Evolutionary conservation across 1,140 invertebrate genomes (phyloP).

Genomic region (Nebria ingens): DNA sequence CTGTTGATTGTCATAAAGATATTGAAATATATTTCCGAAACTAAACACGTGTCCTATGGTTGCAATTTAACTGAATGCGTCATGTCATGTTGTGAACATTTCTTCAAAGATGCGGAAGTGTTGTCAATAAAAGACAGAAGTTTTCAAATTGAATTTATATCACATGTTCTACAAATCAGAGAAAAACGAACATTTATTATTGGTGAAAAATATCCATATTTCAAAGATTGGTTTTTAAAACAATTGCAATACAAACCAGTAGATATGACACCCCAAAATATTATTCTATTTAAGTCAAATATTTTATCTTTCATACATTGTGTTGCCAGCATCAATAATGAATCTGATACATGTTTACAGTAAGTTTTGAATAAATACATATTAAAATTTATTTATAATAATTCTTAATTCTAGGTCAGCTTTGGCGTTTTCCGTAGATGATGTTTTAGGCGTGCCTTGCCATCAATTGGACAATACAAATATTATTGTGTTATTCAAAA

Average conservation of each 20-base stretch:
- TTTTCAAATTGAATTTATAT: background rate
- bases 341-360: background rate
- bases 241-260: background rate
- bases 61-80: background rate
- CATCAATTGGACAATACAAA: constrained; percentile 18
- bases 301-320: background rate
- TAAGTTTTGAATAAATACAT: background rate
- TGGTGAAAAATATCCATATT: background rate
- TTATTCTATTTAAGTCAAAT: background rate
- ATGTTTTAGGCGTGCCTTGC: background rate
- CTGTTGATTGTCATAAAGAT: background rate
- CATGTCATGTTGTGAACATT: background rate
- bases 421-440: background rate
- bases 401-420: background rate
- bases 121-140: background rate
- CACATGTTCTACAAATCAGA: background rate
- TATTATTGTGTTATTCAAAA: constrained; percentile 27
- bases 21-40: background rate
- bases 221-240: background rate
- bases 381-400: background rate
- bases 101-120: background rate
- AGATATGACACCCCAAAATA: background rate
- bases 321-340: background rate
- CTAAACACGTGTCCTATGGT: background rate
- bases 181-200: background rate